Base-by-base conservation (phyloP, 1,140 invertebrate genomes). In the Philaenus spumarius region DNA sequence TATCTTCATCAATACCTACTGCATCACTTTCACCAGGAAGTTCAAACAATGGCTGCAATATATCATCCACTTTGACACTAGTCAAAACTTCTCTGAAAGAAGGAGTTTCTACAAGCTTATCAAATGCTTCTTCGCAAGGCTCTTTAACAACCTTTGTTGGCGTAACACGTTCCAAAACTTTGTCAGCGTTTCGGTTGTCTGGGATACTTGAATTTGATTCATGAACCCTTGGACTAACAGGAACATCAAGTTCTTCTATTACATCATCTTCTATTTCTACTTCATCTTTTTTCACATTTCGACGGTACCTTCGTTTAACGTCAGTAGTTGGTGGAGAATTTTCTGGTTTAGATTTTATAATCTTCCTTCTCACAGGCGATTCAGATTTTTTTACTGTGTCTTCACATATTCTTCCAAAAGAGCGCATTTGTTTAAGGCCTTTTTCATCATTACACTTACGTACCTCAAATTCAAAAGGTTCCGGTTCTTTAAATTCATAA, bases 401-500 rank as follows among this genome's bases (percentile, higher is more conserved):
- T 12, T 58, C 56, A 43, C 56, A 40, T 1, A 58, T 35, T 30
- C 56, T 24, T 14, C 55, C 52, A 45, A 55, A 52, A 37, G 53
- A 19, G 15, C 56, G 22, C 22, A 54, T 39, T 52, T 61, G 47
- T 54, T 61, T 61, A 14, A 24, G 23, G 3, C 59, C 46, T 57
- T 61, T 52, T 73, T 77, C 53, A 73, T 77, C 19, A 67, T 26
- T 51, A 19, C 42, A 55, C 24, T 64, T 68, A 39, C 84, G 78
- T 9, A 85, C 79, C 71, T 89, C 86, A 63, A 90, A 83, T 70
- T 90, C 87, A 66, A 90, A 90, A 0, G 88, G 87, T 72, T 92
- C 89, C 0, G 87, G 87, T 73, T 93, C 89, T 72, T 91, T 91
- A 66, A 93, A 93, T 71, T 93, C 89, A 64, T 93, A 93, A 67